phyloP scores from a whole-genome alignment of 2,797 vertebrate genomes.

The Manis pentadactyla region DNA sequence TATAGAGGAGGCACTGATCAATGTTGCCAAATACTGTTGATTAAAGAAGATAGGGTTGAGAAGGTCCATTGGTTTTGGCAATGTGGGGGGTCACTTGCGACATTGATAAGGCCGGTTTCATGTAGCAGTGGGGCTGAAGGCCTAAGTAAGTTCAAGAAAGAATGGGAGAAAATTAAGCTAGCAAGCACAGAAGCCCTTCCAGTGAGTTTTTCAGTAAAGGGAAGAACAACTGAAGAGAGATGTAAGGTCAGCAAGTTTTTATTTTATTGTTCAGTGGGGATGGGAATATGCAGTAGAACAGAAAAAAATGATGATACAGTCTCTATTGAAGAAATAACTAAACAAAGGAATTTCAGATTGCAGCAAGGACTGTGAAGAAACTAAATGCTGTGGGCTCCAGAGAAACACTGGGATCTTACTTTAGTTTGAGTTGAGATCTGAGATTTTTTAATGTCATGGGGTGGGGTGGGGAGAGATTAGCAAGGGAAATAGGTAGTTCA shows the following conservation, averaged over 20 bases:
- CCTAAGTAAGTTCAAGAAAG: background rate
- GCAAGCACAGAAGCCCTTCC: background rate
- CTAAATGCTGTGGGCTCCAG: background rate
- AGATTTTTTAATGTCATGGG: background rate
- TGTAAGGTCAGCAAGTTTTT: background rate
- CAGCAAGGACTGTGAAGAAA: background rate
- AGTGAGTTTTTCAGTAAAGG: background rate
- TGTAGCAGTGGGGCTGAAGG: background rate
- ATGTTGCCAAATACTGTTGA: background rate
- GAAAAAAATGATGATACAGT: background rate
- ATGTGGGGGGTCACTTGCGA: background rate
- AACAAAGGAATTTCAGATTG: background rate
- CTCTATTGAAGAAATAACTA: background rate
- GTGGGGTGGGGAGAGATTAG: background rate
- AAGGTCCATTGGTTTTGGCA: background rate
- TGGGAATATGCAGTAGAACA: background rate
- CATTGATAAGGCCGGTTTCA: background rate
- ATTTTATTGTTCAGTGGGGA: background rate
- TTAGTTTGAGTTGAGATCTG: background rate
- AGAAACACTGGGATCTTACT: background rate
- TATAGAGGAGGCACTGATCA: background rate
- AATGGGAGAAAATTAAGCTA: background rate
- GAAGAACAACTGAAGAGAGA: background rate
- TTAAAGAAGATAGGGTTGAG: background rate
- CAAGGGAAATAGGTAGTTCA: background rate